phyloP scores from a whole-genome alignment of 2,797 vertebrate species.

The Chromis chromis region DNA sequence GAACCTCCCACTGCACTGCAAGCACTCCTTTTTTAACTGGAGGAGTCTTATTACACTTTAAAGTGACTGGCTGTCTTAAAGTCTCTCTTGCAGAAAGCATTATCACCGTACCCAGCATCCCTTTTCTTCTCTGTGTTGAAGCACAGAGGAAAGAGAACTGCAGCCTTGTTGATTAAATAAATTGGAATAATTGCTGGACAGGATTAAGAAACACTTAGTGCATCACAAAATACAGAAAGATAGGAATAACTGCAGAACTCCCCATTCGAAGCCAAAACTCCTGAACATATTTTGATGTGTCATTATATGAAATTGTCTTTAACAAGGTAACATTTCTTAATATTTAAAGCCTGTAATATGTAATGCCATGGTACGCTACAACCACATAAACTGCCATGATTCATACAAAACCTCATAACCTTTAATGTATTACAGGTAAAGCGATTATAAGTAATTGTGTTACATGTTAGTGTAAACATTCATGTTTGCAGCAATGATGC shows the following conservation, averaged over 20 bases:
- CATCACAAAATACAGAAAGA: constrained; percentile 6
- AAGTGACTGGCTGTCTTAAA: constrained; percentile 29
- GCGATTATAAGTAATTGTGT: no score
- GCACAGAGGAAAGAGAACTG: constrained; percentile 8
- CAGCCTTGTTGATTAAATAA: neutral
- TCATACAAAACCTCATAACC: neutral
- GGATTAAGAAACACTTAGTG: constrained; percentile 6
- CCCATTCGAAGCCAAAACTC: neutral
- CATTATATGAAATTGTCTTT: neutral
- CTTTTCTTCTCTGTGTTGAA: neutral
- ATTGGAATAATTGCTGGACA: neutral
- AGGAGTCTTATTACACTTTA: constrained; percentile 57
- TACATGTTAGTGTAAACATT: no score
- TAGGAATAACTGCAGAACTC: neutral
- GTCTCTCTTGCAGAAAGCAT: neutral
- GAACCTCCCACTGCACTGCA: constrained; percentile 44
- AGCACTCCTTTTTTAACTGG: constrained; percentile 10
- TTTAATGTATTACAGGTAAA: neutral
- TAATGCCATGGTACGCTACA: neutral
- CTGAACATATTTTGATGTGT: neutral
- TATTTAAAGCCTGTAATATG: no score
- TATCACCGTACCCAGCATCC: neutral
- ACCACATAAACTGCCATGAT: neutral
- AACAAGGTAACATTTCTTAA: no score
- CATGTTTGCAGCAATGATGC: no score